Percentiles rank a stretch among this genome's conserved stretches.
Evolutionary conservation across 2,113 vertebrate species (phyloP).

Genomic region (Dasypus novemcinctus): DNA sequence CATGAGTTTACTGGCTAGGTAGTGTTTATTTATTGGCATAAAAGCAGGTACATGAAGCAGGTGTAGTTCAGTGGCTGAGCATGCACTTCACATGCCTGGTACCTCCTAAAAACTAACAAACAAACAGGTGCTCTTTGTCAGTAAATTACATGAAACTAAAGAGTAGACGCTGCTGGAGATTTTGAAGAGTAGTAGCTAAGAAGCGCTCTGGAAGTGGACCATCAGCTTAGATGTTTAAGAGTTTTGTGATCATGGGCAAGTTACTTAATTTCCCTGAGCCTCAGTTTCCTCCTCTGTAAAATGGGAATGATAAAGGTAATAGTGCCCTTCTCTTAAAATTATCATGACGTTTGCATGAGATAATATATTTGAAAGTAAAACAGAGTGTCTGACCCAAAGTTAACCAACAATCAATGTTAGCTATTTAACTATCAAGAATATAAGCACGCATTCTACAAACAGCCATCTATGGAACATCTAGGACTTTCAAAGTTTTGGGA

Average conservation of each 20-base stretch:
- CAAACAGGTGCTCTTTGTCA: not conserved
- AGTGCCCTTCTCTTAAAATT: not conserved
- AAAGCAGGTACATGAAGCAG: not conserved
- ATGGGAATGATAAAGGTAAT: not conserved
- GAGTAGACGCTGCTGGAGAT: not conserved
- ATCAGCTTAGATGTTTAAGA: not conserved
- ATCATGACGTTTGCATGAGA: not conserved
- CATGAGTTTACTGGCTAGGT: not conserved
- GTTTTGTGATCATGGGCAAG: not conserved
- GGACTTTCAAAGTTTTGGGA: not conserved
- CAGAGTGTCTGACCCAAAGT: not conserved
- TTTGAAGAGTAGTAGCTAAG: not conserved
- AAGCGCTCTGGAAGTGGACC: not conserved
- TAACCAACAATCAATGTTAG: not conserved
- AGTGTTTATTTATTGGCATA: not conserved
- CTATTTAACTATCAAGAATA: not conserved
- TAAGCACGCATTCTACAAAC: not conserved
- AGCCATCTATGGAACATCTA: not conserved
- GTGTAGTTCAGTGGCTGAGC: too few species aligned
- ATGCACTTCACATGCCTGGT: too few species aligned
- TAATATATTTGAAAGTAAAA: not conserved
- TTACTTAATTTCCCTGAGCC: not conserved
- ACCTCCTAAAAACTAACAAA: too few species aligned
- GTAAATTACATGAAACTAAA: not conserved
- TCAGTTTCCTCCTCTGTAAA: constrained; percentile 1